These are phyloP conservation scores for Lithobates sylvaticus DNA, from an alignment of 2,797 vertebrate genomes.

Conservation along the genomic window DNA sequence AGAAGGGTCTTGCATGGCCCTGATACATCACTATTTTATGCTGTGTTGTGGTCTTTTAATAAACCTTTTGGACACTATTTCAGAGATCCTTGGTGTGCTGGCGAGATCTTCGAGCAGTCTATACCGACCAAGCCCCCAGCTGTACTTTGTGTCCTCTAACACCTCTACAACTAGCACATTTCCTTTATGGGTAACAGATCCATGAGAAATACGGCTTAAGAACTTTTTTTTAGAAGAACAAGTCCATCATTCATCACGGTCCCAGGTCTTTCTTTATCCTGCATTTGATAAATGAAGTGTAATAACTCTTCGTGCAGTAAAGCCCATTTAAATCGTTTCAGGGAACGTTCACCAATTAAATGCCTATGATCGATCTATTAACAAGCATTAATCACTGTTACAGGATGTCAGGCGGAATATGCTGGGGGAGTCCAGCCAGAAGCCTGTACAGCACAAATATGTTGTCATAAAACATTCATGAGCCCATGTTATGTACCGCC, in stretches of 20 bases:
- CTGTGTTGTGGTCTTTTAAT: too few relatives aligned
- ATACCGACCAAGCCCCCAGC: too few relatives aligned
- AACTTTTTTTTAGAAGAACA: neutral
- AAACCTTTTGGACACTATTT: too few relatives aligned
- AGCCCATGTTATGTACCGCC: neutral
- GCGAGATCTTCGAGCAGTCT: too few relatives aligned
- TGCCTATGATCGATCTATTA: constrained; percentile 82
- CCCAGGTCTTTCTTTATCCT: neutral
- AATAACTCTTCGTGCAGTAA: constrained; percentile 81
- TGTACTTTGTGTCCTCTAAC: too few relatives aligned
- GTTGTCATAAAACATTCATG: constrained; percentile 40
- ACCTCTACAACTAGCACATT: too few relatives aligned
- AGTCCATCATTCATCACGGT: neutral
- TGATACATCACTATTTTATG: too few relatives aligned
- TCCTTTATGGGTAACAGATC: neutral
- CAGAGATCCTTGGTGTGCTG: too few relatives aligned
- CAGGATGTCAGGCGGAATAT: constrained; percentile 15
- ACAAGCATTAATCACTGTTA: constrained; percentile 73
- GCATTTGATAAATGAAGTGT: constrained; percentile 77
- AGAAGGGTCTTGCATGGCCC: too few relatives aligned
- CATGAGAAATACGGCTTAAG: neutral
- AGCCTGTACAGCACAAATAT: constrained; percentile 6
- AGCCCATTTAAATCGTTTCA: constrained; percentile 73
- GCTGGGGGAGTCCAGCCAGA: neutral
- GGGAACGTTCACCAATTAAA: constrained; percentile 84